Evolutionary conservation across 1,140 invertebrate genomes (phyloP), one percentile per base, ranked within the genome.

Genomic region (Campodea augens): DNA sequence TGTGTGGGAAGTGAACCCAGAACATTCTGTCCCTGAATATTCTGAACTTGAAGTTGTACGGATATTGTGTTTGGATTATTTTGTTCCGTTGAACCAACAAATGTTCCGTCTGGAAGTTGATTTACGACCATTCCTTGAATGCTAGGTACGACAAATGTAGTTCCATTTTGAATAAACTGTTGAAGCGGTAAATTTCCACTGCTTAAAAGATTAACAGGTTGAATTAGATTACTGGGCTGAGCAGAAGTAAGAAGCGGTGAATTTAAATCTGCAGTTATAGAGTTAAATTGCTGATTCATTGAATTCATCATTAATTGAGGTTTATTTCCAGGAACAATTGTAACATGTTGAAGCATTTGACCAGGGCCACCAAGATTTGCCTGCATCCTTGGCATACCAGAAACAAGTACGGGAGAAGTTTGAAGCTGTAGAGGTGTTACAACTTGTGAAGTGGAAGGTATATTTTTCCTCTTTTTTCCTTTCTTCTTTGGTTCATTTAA

Each of bases 181-280:
- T 85, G 82, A 43, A 82, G 79, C 0, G 77, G 73, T 0, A 77
- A 72, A 12, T 72, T 71, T 0, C 74, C 65, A 2, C 78, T 75
- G 53, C 81, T 80, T 21, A 82, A 67, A 25, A 80, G 60, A 65
- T 84, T 85, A 13, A 86, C 77, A 1, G 82, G 81, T 56, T 86
- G 82, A 1, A 78, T 5, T 15, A 50, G 21, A 39, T 45, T 41
- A 27, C 36, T 44, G 23, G 36, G 32, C 24, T 25, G 25, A n/a
- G 44, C 20, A 23, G 29, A 18, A 23, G 43, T 10, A 39, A 32
- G 3, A 23, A 19, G 15, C 18, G 20, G 36, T 32, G 23, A n/a
- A n/a, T n/a, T n/a, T n/a, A n/a, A n/a, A n/a, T n/a, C n/a, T n/a
- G n/a, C n/a, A n/a, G n/a, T n/a, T n/a, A n/a, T n/a, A n/a, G n/a